Percentiles rank a stretch among this genome's conserved stretches.
phyloP scores from a whole-genome alignment of 92 coral and sea anemone species.

The Virgularia gustaviana region DNA sequence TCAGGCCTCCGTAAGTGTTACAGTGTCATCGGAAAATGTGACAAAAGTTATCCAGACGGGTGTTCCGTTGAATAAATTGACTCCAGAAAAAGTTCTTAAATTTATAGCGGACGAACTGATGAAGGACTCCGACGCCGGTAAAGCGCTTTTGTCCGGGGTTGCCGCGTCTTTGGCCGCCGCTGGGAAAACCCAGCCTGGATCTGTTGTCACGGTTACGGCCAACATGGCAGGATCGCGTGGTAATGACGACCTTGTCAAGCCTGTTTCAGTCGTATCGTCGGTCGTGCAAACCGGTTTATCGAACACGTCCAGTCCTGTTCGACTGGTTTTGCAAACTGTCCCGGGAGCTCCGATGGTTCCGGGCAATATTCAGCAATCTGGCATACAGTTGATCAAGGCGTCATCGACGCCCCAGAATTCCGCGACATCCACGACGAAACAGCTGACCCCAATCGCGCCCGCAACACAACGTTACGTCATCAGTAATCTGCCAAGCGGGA shows the following conservation, averaged over 20 bases:
- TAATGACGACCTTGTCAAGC: conserved; percentile 10
- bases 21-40: conserved; percentile 13
- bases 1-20: background rate
- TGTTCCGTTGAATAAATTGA: background rate
- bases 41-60: background rate
- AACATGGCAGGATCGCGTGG: background rate
- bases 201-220: background rate
- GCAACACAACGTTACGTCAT: conserved; percentile 34
- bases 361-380: background rate
- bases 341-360: conserved; percentile 23
- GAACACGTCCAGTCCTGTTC: conserved; percentile 15
- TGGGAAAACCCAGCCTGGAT: conserved; percentile 10
- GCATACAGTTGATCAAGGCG: conserved; percentile 10
- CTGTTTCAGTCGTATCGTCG: conserved; percentile 14
- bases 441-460: conserved; percentile 31
- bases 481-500: conserved; percentile 22
- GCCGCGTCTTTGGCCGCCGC: conserved; percentile 30
- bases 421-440: conserved; percentile 3
- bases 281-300: background rate
- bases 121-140: conserved; percentile 38
- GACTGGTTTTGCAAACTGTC: conserved; percentile 23
- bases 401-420: background rate
- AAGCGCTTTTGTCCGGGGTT: conserved; percentile 22
- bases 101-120: conserved; percentile 35
- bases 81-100: conserved; percentile 22